phyloP scores from a whole-genome alignment of 2,113 vertebrate species.

The Grallaria varia region DNA sequence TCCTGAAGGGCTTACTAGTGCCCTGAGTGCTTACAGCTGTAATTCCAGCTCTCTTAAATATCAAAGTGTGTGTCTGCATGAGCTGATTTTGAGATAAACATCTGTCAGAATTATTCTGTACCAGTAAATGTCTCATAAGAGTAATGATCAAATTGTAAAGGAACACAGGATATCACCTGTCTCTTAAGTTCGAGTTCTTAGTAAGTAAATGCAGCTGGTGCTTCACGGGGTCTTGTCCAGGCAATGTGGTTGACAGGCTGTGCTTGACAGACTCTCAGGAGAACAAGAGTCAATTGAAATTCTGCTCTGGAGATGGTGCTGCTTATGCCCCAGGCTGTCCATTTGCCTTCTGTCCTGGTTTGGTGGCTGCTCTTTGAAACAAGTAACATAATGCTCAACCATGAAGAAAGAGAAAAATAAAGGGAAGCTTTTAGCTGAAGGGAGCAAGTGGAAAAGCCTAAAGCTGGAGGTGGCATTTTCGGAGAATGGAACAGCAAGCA shows the following conservation, averaged over 20 bases:
- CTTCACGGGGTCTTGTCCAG: not conserved
- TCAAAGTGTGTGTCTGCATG: not conserved
- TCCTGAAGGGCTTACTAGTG: not conserved
- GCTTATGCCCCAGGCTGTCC: not conserved
- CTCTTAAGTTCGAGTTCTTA: not conserved
- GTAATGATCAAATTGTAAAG: not conserved
- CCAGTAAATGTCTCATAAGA: not conserved
- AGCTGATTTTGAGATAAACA: not conserved
- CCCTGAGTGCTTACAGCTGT: not conserved
- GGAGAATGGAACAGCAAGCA: not conserved
- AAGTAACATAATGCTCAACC: not conserved
- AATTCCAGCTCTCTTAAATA: not conserved
- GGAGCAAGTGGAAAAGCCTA: not conserved
- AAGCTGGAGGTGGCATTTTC: not conserved
- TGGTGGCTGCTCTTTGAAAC: not conserved
- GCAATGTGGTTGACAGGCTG: not conserved
- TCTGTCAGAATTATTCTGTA: not conserved
- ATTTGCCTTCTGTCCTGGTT: not conserved
- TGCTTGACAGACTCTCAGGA: rapidly evolving
- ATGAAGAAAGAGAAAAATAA: not conserved
- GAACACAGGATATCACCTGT: not conserved
- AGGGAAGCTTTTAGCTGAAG: not conserved
- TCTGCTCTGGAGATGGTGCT: not conserved
- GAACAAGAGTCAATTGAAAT: not conserved
- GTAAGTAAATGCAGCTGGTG: not conserved